Conservation (phyloP, 2,113 vertebrate genomes). For the Rhegmatorhina hoffmannsi region DNA sequence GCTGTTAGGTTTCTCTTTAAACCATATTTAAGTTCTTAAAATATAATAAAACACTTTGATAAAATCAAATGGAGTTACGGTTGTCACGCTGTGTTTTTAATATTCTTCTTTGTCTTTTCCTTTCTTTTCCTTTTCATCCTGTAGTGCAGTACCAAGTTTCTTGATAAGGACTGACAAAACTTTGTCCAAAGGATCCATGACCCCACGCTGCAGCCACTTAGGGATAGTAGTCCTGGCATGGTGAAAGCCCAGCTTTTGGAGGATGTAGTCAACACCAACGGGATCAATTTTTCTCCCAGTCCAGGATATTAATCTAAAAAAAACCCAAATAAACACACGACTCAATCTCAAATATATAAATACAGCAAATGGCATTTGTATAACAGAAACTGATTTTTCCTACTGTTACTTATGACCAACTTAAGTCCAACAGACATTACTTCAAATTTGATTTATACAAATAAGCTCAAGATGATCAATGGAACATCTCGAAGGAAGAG, state of each 20-base stretch:
- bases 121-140: slow-evolving; percentile 96
- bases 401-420: background rate
- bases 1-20: slow-evolving; percentile 72
- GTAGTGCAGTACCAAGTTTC: slow-evolving; percentile 93
- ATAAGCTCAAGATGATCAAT: background rate
- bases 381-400: background rate
- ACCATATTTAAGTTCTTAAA: slow-evolving; percentile 71
- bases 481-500: background rate
- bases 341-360: background rate
- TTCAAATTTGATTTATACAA: background rate
- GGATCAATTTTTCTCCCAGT: slow-evolving; percentile 98
- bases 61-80: slow-evolving; percentile 61
- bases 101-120: slow-evolving; percentile 94
- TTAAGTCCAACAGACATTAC: background rate
- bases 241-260: slow-evolving; percentile 97
- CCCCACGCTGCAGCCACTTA: slow-evolving; percentile 98
- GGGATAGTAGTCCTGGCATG: slow-evolving; percentile 99
- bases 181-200: slow-evolving; percentile 99
- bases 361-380: background rate
- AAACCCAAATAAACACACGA: background rate
- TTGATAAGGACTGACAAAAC: slow-evolving; percentile 96
- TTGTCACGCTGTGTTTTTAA: slow-evolving; percentile 67
- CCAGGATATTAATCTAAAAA: slow-evolving; percentile 94
- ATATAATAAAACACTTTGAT: slow-evolving; percentile 64
- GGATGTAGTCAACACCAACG: slow-evolving; percentile 97